Evolutionary conservation across 2,888 invertebrate genomes (phyloP).

Genomic region (Polydrusus pterygomalis): DNA sequence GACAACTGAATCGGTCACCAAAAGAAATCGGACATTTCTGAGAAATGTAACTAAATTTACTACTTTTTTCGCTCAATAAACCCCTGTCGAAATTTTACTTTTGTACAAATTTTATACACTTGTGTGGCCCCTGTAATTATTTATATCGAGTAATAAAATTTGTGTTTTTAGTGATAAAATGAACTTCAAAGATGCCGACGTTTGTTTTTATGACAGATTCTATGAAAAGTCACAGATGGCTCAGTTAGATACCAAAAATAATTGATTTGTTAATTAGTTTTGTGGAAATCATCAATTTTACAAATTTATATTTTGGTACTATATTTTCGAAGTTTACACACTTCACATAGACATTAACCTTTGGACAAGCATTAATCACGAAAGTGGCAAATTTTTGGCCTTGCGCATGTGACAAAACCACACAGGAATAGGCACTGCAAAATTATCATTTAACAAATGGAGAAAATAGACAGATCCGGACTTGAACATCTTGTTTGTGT

Average conservation of each 20-base stretch:
- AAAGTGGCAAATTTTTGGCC: too few relatives aligned
- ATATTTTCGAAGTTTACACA: too few relatives aligned
- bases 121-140: constrained; percentile 30
- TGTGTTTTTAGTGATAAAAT: constrained; percentile 9
- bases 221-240: background rate
- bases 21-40: background rate
- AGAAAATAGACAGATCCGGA: too few relatives aligned
- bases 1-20: constrained; percentile 5
- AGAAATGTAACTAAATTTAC: background rate
- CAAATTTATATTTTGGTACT: too few relatives aligned
- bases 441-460: too few relatives aligned
- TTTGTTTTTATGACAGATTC: background rate
- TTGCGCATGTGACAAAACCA: too few relatives aligned
- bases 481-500: too few relatives aligned
- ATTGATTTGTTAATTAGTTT: too few relatives aligned
- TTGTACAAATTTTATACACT: constrained; percentile 8
- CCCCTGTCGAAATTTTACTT: background rate
- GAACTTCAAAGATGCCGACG: constrained; percentile 3
- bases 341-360: too few relatives aligned
- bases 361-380: too few relatives aligned
- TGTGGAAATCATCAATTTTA: too few relatives aligned
- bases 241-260: background rate
- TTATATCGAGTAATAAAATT: constrained; percentile 5
- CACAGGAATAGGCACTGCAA: too few relatives aligned
- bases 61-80: constrained; percentile 17